Evolutionary conservation across 2,888 invertebrate species (phyloP), one percentile per base, ranked within the genome.

Genomic region (Alsophila aescularia): DNA sequence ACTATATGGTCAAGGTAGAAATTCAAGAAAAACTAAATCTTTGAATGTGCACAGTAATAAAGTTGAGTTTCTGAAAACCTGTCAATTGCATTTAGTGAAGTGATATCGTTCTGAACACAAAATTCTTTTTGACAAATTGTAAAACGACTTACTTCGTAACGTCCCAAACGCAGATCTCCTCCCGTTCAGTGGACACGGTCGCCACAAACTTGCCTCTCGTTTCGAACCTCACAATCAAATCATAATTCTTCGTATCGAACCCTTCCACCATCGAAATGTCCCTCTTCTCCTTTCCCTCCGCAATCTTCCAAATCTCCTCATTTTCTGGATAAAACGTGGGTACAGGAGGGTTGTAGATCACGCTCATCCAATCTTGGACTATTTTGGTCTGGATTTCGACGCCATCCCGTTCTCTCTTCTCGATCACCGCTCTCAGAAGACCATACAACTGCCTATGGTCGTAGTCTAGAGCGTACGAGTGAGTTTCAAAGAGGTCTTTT

Each of bases 161-260:
- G 88, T 97, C 95, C 96, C 97, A 97, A 7, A 97, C 96, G 68
- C 94, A 94, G 34, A 97, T 94, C 81, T 96, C 96, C 67, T 96
- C 95, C 8, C 94, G 84, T 48, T 94, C 93, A 0, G 96, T 95
- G 2, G 95, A 95, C 16, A 97, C 92, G 0, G 95, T 95, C 9
- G 96, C 95, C 24, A 96, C 94, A 79, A 94, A 96, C 74, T 94
- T 93, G 37, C 95, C 94, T 44, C 94, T 93, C 37, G 92, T 92
- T 58, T 94, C 94, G 40, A 95, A 88, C 60, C 94, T 86, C 41
- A 93, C 93, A 3, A 95, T 88, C 72, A 94, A 80, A 82, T 95
- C 94, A 72, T 93, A 94, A 52, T 79, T 80, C 73, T 91, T 92
- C 21, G 78, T 90, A 79, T 82, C 93, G 72, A 84, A 89, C 0